Evolutionary conservation across 2,113 vertebrate genomes (phyloP).

Genomic region (Lasiurus borealis): DNA sequence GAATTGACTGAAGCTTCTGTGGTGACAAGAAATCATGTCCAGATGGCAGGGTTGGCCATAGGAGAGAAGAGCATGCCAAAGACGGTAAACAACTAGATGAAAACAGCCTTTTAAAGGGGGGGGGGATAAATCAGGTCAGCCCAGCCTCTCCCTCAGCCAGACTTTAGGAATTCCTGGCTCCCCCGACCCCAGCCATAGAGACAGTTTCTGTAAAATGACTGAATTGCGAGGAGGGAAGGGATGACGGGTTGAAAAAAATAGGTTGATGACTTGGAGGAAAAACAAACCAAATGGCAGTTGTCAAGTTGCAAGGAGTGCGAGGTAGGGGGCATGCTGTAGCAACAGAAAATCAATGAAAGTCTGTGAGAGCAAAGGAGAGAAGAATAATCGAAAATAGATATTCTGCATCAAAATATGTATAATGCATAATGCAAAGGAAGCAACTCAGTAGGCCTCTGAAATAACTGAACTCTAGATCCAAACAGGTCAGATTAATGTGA

Average conservation of each 20-base stretch:
- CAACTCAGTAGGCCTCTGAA: neutral
- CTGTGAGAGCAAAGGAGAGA: neutral
- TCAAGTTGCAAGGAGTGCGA: neutral
- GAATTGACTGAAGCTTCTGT: slow-evolving; percentile 49
- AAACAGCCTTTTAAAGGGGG: neutral
- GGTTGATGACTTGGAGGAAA: neutral
- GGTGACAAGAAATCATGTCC: neutral
- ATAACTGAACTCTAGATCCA: neutral
- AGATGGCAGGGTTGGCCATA: neutral
- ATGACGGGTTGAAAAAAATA: neutral
- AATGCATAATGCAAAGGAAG: neutral
- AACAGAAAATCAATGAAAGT: slow-evolving; percentile 56
- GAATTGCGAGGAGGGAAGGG: neutral
- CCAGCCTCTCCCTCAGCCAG: neutral
- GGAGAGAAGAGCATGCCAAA: neutral
- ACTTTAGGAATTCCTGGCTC: neutral
- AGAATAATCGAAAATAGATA: slow-evolving; percentile 30
- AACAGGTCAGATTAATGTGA: neutral
- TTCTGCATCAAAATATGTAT: neutral
- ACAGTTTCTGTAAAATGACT: slow-evolving; percentile 27
- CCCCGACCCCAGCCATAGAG: neutral
- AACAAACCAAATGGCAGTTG: neutral
- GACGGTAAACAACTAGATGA: neutral
- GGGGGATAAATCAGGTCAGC: neutral
- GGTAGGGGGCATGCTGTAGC: neutral